Base-by-base conservation (phyloP, 2,113 vertebrate species). In the Propithecus coquereli region DNA sequence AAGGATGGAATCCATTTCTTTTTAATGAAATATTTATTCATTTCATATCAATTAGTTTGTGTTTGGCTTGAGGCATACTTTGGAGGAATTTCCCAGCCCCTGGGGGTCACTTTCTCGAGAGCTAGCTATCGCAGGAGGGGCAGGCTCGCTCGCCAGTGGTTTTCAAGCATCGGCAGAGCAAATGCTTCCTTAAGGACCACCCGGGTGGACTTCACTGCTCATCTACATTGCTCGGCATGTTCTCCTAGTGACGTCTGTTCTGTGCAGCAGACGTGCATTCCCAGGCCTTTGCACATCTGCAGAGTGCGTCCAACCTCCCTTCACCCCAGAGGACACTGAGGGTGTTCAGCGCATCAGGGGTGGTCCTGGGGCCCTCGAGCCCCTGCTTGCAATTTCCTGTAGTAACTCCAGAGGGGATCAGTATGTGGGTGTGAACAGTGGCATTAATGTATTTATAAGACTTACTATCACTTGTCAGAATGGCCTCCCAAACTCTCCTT, bases 131-230 rank as follows among this genome's bases (percentile, higher is more conserved):
- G 0, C 76, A 54, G 76, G 47, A 32, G 52, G 34, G n/a, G 25
- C 76, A 57, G 50, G 68, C 83, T 89, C 30, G 1, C 37, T 68
- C 1, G 0, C 0, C 0, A 20, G 20, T 2, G 45, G 8, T n/a
- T 61, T 40, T 25, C 30, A 5, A 13, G 57, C 87, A n/a, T 32
- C 0, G 6, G 43, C 63, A 8, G 74, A 54, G 88, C 63, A 3
- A 8, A 30, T 5, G 54, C 11, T 2, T 32, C 11, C 1, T 71
- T 3, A 0, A n/a, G 40, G 54, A 16, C 52, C 43, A 1, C 0
- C 37, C 6, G 23, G 73, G 17, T 5, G 27, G 90, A 16, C 27
- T 0, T 59, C 6, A 0, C 10, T 9, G 63, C 40, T 65, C 8
- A 1, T 34, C 5, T 25, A 17, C 27, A 1, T 27, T 40, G 59